Conservation (phyloP, 2,888 invertebrate species). For the Drosophila nr. fundita region DNA sequence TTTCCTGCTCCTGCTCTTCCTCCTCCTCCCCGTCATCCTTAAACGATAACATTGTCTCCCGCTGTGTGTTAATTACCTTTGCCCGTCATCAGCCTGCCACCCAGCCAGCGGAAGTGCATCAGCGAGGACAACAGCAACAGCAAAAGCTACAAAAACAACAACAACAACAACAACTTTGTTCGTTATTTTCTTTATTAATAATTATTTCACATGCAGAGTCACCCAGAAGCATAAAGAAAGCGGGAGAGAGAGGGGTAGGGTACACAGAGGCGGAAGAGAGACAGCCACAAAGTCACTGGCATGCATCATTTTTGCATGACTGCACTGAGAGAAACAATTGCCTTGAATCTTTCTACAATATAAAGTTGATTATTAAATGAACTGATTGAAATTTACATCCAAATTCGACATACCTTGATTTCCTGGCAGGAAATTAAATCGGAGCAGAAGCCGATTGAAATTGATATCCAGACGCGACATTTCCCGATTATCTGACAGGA, state of each 20-base stretch:
- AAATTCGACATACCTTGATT: not conserved
- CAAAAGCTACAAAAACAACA: slow-evolving; percentile 20
- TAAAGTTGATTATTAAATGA: not conserved
- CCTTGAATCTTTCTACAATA: not conserved
- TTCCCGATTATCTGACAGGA: not conserved
- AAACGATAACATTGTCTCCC: slow-evolving; percentile 26
- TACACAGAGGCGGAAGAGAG: slow-evolving; percentile 12
- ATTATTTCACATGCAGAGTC: slow-evolving; percentile 67
- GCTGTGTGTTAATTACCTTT: slow-evolving; percentile 72
- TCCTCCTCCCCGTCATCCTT: not conserved
- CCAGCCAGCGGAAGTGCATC: slow-evolving; percentile 47
- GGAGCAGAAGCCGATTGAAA: not conserved
- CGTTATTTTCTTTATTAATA: slow-evolving; percentile 76
- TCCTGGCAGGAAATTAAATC: not conserved
- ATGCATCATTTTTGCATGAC: slow-evolving; percentile 52
- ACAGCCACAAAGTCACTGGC: slow-evolving; percentile 7
- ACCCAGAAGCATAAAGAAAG: slow-evolving; percentile 18
- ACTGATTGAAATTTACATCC: not conserved
- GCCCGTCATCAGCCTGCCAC: slow-evolving; percentile 34
- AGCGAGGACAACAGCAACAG: slow-evolving; percentile 41
- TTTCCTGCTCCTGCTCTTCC: too few relatives aligned
- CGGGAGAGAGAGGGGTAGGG: slow-evolving; percentile 1
- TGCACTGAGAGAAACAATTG: slow-evolving; percentile 16
- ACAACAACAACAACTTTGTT: slow-evolving; percentile 46
- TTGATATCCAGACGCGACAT: not conserved